Conservation (phyloP, 1,140 invertebrate species). For the Cherax quadricarinatus region DNA sequence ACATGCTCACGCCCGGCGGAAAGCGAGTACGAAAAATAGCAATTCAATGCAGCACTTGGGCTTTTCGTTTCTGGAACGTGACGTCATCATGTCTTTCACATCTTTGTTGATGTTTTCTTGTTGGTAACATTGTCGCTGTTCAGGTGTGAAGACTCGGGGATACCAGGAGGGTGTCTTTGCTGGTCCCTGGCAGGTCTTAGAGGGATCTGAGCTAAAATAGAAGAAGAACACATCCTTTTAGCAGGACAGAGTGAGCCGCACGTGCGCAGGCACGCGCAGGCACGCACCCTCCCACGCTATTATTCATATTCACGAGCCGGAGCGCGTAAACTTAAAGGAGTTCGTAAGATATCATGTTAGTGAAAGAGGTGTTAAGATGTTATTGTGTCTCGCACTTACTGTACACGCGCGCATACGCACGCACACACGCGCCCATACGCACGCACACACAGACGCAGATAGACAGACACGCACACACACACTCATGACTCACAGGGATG, state of each 20-base stretch:
- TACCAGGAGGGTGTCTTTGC: too few relatives aligned
- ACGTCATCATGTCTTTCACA: slow-evolving; percentile 4
- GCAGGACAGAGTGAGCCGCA: background rate
- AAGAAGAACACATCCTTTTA: background rate
- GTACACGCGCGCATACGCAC: background rate
- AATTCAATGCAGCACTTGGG: slow-evolving; percentile 4
- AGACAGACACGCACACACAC: background rate
- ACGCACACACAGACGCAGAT: slow-evolving; percentile 41
- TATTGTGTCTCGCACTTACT: background rate
- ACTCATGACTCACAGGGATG: background rate
- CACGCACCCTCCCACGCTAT: slow-evolving; percentile 15
- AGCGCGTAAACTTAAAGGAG: too few relatives aligned
- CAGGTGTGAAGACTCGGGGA: background rate
- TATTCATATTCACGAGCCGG: background rate
- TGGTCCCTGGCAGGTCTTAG: background rate
- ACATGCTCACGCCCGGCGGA: too few relatives aligned
- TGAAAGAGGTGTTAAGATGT: background rate
- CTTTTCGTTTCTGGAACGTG: slow-evolving; percentile 6
- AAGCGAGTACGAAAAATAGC: background rate
- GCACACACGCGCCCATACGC: slow-evolving; percentile 22
- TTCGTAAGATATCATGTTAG: too few relatives aligned
- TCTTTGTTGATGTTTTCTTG: background rate
- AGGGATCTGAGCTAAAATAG: background rate
- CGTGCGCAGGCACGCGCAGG: slow-evolving; percentile 28
- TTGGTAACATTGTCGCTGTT: background rate